These are phyloP conservation scores for Lasioglossum zephyrum DNA, from an alignment of 2,888 invertebrate species.

Conservation along the genomic window DNA sequence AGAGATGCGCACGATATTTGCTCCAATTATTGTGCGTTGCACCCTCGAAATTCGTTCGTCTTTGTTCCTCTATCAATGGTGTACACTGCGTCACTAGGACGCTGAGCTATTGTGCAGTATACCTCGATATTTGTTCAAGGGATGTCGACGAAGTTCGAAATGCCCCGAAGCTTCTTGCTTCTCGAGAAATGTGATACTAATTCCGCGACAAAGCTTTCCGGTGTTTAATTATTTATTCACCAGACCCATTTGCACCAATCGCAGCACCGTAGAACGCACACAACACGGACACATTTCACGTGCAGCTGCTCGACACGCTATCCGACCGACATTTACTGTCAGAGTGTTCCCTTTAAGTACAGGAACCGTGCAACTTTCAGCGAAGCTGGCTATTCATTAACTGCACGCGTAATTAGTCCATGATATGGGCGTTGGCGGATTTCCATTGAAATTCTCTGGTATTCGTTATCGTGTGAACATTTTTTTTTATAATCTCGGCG, in stretches of 20 bases:
- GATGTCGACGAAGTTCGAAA: not conserved
- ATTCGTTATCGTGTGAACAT: too few relatives aligned
- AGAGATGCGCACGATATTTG: too few relatives aligned
- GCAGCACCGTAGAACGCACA: not conserved
- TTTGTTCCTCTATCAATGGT: too few relatives aligned
- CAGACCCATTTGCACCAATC: not conserved
- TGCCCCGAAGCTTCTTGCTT: too few relatives aligned
- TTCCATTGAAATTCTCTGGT: too few relatives aligned
- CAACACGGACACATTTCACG: not conserved
- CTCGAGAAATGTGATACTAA: not conserved
- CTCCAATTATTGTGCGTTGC: too few relatives aligned
- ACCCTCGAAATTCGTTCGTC: too few relatives aligned
- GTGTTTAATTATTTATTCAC: not conserved
- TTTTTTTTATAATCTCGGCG: too few relatives aligned
- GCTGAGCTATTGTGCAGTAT: not conserved
- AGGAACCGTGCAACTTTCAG: not conserved
- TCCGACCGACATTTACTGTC: not conserved
- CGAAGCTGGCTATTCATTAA: slow-evolving; percentile 17
- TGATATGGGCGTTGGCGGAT: not conserved
- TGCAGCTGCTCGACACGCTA: not conserved
- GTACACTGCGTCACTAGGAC: too few relatives aligned
- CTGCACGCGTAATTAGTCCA: not conserved
- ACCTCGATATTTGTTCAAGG: not conserved
- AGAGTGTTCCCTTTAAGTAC: not conserved
- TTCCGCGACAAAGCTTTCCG: not conserved